phyloP scores from a whole-genome alignment of 2,113 vertebrate genomes.

The Psophia crepitans region DNA sequence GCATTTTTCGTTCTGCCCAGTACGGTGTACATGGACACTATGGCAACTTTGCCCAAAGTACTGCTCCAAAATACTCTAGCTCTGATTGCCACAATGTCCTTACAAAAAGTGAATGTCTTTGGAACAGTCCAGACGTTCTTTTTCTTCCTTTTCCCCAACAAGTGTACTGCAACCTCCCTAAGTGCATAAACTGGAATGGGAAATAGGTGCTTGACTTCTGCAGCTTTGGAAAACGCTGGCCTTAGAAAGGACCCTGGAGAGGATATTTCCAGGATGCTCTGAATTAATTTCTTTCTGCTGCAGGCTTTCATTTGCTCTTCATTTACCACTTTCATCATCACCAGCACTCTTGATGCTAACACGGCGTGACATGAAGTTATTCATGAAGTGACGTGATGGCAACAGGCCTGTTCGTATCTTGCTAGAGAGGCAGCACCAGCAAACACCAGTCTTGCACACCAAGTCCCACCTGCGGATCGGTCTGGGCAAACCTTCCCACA shows the following conservation, averaged over 20 bases:
- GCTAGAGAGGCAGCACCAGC: not conserved
- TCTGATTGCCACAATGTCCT: not conserved
- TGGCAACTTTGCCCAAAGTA: not conserved
- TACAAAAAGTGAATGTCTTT: not conserved
- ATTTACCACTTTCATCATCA: not conserved
- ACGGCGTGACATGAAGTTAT: not conserved
- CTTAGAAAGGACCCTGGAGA: not conserved
- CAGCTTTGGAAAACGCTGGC: not conserved
- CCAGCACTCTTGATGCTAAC: not conserved
- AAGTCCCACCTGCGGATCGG: not conserved
- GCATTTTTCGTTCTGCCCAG: not conserved
- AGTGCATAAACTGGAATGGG: not conserved
- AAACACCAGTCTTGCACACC: fast-evolving
- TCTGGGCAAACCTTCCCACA: not conserved
- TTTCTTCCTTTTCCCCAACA: not conserved
- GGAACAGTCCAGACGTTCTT: not conserved
- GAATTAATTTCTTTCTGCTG: not conserved
- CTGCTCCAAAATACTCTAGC: not conserved
- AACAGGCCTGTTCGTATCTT: fast-evolving
- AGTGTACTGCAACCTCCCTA: not conserved
- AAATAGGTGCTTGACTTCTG: not conserved
- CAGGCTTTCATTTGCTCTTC: not conserved
- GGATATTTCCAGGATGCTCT: not conserved
- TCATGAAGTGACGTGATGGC: not conserved
- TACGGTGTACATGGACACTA: too few species aligned